Conservation (phyloP, 2,797 vertebrate genomes). For the Sebastes hubbsi region DNA sequence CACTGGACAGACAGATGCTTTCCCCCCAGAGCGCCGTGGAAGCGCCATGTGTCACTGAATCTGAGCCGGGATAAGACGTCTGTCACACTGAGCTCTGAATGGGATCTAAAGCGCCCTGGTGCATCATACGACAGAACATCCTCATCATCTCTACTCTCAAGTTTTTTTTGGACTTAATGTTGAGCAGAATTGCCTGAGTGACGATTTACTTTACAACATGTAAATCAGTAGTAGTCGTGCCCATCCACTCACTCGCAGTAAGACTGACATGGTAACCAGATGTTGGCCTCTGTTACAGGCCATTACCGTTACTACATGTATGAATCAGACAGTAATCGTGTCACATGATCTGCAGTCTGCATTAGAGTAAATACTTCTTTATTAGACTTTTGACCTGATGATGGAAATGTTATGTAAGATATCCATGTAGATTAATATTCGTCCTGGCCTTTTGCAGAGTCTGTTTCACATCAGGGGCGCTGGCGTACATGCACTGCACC, state of each 20-base stretch:
- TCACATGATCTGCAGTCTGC: constrained; percentile 34
- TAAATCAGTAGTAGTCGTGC: background rate
- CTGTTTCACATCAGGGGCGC: constrained; percentile 6
- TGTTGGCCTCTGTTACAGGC: constrained; percentile 19
- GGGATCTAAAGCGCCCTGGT: constrained; percentile 20
- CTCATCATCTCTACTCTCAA: background rate
- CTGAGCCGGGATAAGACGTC: constrained; percentile 57
- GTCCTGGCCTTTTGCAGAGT: background rate
- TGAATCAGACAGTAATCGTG: constrained; percentile 18
- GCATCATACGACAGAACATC: background rate
- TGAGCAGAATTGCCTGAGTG: background rate
- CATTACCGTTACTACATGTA: background rate
- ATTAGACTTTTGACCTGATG: constrained; percentile 47
- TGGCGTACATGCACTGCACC: background rate
- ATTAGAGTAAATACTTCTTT: constrained; percentile 36
- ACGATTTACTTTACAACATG: background rate
- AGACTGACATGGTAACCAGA: constrained; percentile 15
- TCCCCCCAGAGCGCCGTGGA: constrained; percentile 12
- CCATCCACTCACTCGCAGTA: background rate
- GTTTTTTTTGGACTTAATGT: background rate
- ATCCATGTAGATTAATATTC: constrained; percentile 36
- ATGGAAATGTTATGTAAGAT: constrained; percentile 48
- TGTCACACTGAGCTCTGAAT: constrained; percentile 43
- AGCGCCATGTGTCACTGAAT: constrained; percentile 48
- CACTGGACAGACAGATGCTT: constrained; percentile 57